Base-by-base conservation (phyloP, 2,797 vertebrate genomes). In the Zenarchopterus dispar region DNA sequence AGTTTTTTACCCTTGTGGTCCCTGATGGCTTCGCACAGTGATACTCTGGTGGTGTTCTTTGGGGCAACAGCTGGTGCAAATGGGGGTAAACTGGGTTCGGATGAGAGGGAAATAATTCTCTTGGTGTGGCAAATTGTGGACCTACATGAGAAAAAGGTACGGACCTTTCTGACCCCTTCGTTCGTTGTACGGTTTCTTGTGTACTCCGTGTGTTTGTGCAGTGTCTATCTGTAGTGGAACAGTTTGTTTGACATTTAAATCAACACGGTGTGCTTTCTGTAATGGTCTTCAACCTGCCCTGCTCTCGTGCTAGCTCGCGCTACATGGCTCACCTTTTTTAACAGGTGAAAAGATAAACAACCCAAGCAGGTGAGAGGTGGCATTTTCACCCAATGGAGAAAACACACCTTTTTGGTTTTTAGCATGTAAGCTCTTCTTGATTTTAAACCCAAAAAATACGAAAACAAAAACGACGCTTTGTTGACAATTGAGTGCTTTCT, bases 91-190 rank as follows among this genome's bases (percentile, higher is more conserved):
- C 95, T 99, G 93, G 97, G 97, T 93, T 98, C 97, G 90, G 97
- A 99, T 94, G 97, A 99, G 91, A 97, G 96, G 93, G 97, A 99
- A 94, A 94, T 98, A 95, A 97, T 99, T 94, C 97, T 99, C 91
- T 95, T 99, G 93, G 97, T 98, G 93, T 99, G 97, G 97, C 97
- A 99, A 96, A 97, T 97, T 94, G 96, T 98, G 95, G 97, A 99
- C 84, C 97, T 97, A 71, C 95, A 79, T 91, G 96, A 96, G 91
- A 96, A 96, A 93, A 97, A 99, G 97, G 97, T 99, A 97, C 79
- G 94, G 82, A 92, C 87, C 87, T 91, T 74, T 85, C 81, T 90
- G 89, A 91, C 89, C 88, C 62, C 26, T 17, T 82, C 70, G 49
- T 82, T 84, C 84, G 84, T 89, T 90, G 75, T 90, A 76, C 80